phyloP scores from a whole-genome alignment of 2,113 vertebrate genomes.

The Neodontobutis hainanensis region DNA sequence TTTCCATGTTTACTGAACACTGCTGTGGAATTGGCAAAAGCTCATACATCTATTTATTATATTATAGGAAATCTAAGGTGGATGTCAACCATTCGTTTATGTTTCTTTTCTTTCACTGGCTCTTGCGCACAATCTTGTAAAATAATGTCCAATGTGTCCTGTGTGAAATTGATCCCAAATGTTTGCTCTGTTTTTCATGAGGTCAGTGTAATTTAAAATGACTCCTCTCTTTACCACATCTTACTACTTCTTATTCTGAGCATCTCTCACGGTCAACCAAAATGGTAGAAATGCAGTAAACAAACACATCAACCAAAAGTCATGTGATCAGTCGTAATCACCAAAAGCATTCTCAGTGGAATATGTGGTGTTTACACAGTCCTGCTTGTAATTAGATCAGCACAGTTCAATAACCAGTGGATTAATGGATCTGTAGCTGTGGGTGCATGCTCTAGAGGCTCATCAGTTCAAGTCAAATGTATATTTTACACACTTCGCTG shows the following conservation, averaged over 20 bases:
- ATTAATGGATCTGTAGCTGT: slow-evolving; percentile 25
- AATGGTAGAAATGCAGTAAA: slow-evolving; percentile 26
- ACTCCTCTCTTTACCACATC: slow-evolving; percentile 28
- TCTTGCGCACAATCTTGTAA: slow-evolving; percentile 9
- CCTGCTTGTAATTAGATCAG: slow-evolving; percentile 9
- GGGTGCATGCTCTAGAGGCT: slow-evolving; percentile 16
- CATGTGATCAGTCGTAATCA: slow-evolving; percentile 25
- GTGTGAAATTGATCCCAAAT: slow-evolving; percentile 54
- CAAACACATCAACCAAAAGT: slow-evolving; percentile 19
- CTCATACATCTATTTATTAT: slow-evolving; percentile 28
- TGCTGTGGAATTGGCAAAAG: slow-evolving; percentile 26
- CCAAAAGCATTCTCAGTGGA: slow-evolving; percentile 14
- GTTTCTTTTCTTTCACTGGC: slow-evolving; percentile 47
- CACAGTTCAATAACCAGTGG: slow-evolving; percentile 20
- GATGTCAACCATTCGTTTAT: slow-evolving; percentile 4
- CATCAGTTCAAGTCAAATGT: slow-evolving; percentile 33
- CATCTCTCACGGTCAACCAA: slow-evolving; percentile 21
- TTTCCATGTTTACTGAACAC: slow-evolving; percentile 40
- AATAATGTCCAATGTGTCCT: slow-evolving; percentile 30
- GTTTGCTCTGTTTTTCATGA: slow-evolving; percentile 50
- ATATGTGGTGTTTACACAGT: slow-evolving; percentile 6
- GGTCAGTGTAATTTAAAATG: slow-evolving; percentile 48
- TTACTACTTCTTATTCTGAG: slow-evolving; percentile 21
- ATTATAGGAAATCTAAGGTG: slow-evolving; percentile 7
- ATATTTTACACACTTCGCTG: slow-evolving; percentile 29